Evolutionary conservation across 2,797 vertebrate genomes (phyloP), one percentile per base, ranked within the genome.

Genomic region (Ataeniobius toweri): DNA sequence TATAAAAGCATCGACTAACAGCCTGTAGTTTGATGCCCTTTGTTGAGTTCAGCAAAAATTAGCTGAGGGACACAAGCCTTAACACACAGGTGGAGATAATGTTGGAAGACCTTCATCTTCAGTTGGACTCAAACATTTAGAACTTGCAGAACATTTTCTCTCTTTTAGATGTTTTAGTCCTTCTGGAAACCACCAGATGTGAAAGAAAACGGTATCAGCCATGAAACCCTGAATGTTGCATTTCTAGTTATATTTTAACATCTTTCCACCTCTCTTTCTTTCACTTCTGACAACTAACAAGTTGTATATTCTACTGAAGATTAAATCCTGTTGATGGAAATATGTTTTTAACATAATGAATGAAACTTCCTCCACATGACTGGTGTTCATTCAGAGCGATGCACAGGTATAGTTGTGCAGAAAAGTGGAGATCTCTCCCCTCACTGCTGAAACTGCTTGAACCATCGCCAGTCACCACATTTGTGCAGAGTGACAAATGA

Each of bases 401-500:
- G 26, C 77, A 86, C 58, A 73, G 24, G 76, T 5, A 3, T 28
- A 78, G 55, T 70, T 71, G 31, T 36, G 0, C 56, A 58, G 80
- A 79, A 5, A 75, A 81, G 80, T 78, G 1, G 74, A 76, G 61
- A 79, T 61, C 31, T 74, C 69, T 73, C 69, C 63, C 31, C 50
- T 73, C 76, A 71, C 70, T 74, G 65, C 6, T 79, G 51, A 41
- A 80, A 36, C 36, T 36, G 36, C 51, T 0, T 61, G 48, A 79
- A 78, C 83, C 61, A 80, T 58, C 24, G 50, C 72, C 70, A 82
- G 71, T 82, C 65, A 65, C 76, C 46, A 85, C 84, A 75, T 89
- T 86, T 75, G 83, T 90, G 88, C 80, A 80, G 39, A 71, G 81
- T 89, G 90, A 93, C 88, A 92, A 89, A 91, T 83, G 90, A 90